Evolutionary conservation across 2,888 invertebrate species (phyloP), one percentile per base, ranked within the genome.

Genomic region (Drosophila rubida): DNA sequence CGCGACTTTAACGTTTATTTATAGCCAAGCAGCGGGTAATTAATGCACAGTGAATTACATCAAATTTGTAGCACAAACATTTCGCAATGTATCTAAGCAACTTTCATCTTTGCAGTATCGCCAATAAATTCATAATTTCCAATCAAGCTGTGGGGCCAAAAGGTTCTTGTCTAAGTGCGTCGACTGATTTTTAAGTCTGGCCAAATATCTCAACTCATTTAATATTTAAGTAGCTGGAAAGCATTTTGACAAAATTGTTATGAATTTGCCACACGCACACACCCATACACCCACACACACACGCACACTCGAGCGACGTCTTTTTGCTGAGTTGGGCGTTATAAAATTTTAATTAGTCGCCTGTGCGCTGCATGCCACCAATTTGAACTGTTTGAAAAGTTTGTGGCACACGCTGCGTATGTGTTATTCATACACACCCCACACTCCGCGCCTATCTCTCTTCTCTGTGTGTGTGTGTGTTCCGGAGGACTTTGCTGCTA

Each of bases 341-440:
- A 82, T 82, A 80, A 78, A 82, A 82, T 83, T 83, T 83, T 83
- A 83, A 83, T 83, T 83, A 83, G 82, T 87, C 83, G 86, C 63
- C 72, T 81, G 70, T 80, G 68, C 66, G 67, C 60, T 74, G 85
- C 75, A 84, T 78, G 82, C 73, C 78, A 85, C 73, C 81, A 82
- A 87, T 85, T 79, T 87, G 86, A 85, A 67, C 82, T 75, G 83
- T 85, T 87, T 81, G 69, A 82, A 85, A 85, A 76, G 75, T 79
- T 84, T 72, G 79, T 64, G 80, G 77, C 80, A 16, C 58, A 81
- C 80, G 73, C 80, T 87, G 88, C 88, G 88, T 87, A 85, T 87
- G 70, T 60, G 80, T 82, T 82, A 85, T 87, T 87, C 78, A 87
- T 85, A 66, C 14, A 66, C 14, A 71, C 61, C 81, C 70, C 62